Base-by-base conservation (phyloP, 2,888 invertebrate genomes). In the Parnassius apollo region DNA sequence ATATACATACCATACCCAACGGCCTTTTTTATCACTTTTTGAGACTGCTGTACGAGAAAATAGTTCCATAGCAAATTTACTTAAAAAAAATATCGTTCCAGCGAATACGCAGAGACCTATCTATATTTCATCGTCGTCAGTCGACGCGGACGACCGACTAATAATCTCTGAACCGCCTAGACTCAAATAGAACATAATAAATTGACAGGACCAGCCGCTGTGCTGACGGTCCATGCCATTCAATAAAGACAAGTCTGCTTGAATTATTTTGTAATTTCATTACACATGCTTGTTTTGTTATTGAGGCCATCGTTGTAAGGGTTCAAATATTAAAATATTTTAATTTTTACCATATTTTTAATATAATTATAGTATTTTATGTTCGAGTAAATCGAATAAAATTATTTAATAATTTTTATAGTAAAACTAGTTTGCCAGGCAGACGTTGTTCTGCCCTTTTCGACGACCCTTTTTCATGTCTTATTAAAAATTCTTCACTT, bases 111-210 rank as follows among this genome's bases (percentile, higher is more conserved):
- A 13, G 2, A 13, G 9, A 9, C 2, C 44, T 49, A 49, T 49
- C 8, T 49, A 49, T 13, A 49, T 59, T 54, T 49, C 53, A 25
- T 42, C 50, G 48, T 42, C 13, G 49, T 22, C 22, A 42, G 49
- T 42, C 60, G 60, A 54, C 60, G 22, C 45, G 42, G 44, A 18
- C 42, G 49, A 57, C 22, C 51, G 51, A 44, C 52, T 25, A 52
- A 53, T 59, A 59, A 53, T 42, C 10, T 48, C 59, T 52, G 48
- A 22, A 49, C 18, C 18, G 48, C 12, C 48, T 55, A 55, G 49
- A 61, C 60, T 54, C 42, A 60, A 60, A 60, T 60, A 61, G 55
- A 61, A 61, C 50, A 50, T 61, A 49, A 61, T 49, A 42, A 55
- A 61, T 55, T 60, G 60, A 55, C 55, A 42, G 49, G 49, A 55